Base-by-base conservation (phyloP, 2,888 invertebrate species). In the Spodoptera picta region DNA sequence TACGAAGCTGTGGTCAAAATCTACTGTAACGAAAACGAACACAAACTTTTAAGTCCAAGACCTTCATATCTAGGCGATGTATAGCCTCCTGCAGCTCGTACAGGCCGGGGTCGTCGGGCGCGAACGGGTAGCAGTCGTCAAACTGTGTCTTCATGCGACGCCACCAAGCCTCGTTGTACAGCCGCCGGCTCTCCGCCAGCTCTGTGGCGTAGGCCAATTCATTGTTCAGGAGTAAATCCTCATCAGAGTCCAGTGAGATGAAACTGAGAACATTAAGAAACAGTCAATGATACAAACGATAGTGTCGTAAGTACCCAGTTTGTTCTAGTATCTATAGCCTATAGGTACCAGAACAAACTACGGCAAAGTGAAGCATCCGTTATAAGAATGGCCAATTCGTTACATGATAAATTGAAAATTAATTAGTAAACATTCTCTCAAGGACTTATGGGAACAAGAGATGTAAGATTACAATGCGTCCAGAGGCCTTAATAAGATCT, bases 81-180 rank as follows among this genome's bases (percentile, higher is more conserved):
- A 94, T 69, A 0, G 92, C 91, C 0, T 91, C 89, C 65, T 92
- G 86, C 47, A 93, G 68, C 1, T 80, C 87, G 36, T 82, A 27
- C 45, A 92, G 74, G 0, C 87, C 88, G 0, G 91, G 89, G 70
- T 94, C 94, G 1, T 90, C 91, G 1, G 89, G 86, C 0, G 81
- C 69, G 77, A 87, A 93, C 2, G 88, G 90, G 3, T 84, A 77
- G 75, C 90, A 91, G 41, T 93, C 92, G n/a, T 92, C 90, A 0
- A 92, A 90, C 79, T 83, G 91, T 66, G 83, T 80, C 77, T 87
- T 82, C 90, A 93, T 88, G 72, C 85, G 88, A 46, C 79, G 75
- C 23, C 81, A 75, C 47, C 92, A 59, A 51, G 90, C 90, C 46
- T 91, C 90, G 63, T 87, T 86, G 74, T 85, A 83, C 0, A 63